Evolutionary conservation across 92 coral and sea anemone genomes (phyloP).

Genomic region (Epizoanthus illoricatus): DNA sequence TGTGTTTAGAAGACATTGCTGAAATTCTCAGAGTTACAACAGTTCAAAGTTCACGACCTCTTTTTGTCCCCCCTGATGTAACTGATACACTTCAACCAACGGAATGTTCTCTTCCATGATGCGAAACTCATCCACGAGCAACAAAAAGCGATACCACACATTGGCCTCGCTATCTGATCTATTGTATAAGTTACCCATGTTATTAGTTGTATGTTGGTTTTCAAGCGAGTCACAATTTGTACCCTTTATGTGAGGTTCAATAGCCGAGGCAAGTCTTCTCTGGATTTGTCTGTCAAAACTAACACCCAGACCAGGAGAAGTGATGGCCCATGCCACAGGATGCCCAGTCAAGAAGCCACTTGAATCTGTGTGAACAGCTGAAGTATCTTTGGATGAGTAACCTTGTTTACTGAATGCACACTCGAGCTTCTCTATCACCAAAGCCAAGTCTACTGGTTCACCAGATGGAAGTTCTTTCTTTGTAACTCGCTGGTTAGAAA

Average conservation of each 20-base stretch:
- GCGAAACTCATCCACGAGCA: constrained; percentile 41
- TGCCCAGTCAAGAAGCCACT: neutral
- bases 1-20: no score
- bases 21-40: neutral
- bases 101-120: constrained; percentile 7
- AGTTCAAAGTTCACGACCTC: constrained; percentile 21
- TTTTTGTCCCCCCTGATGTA: neutral
- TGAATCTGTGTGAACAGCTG: neutral
- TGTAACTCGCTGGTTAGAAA: constrained; percentile 5
- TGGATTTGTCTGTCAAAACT: constrained; percentile 6
- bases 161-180: neutral
- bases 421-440: constrained; percentile 3
- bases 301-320: constrained; percentile 31
- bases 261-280: neutral
- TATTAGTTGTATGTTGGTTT: neutral
- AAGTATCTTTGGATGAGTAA: neutral
- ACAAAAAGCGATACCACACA: neutral
- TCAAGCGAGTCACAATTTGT: neutral
- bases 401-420: neutral
- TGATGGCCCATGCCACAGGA: constrained; percentile 37
- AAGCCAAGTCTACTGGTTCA: constrained; percentile 8
- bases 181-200: neutral
- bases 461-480: neutral
- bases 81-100: constrained; percentile 23
- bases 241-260: neutral